phyloP scores from a whole-genome alignment of 2,113 vertebrate species.

The Misgurnus mizolepis region DNA sequence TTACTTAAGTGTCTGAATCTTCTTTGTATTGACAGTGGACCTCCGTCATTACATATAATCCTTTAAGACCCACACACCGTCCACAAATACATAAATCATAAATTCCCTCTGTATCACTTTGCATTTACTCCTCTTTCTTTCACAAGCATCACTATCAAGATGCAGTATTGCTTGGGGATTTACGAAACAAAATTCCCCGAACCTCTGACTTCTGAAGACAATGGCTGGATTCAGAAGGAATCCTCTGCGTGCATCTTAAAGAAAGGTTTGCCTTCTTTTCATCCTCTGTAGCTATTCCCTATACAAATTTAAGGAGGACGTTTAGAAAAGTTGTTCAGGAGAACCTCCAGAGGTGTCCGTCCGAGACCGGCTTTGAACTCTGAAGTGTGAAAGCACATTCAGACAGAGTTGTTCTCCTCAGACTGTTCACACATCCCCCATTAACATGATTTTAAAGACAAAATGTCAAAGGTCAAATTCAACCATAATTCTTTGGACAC shows the following conservation, averaged over 20 bases:
- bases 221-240: constrained; percentile 59
- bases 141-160: constrained; percentile 60
- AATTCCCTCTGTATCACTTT: background rate
- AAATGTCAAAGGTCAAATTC: constrained; percentile 39
- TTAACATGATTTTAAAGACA: constrained; percentile 35
- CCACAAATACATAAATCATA: constrained; percentile 5
- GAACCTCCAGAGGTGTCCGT: background rate
- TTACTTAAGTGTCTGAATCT: background rate
- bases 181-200: constrained; percentile 55
- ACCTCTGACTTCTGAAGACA: constrained; percentile 65
- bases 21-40: background rate
- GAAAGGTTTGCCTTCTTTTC: constrained; percentile 52
- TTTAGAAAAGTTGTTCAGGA: background rate
- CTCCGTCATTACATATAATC: background rate
- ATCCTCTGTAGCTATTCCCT: constrained; percentile 57
- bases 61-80: background rate
- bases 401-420: constrained; percentile 22
- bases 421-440: constrained; percentile 24
- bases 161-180: constrained; percentile 42
- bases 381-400: constrained; percentile 37
- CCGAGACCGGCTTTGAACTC: constrained; percentile 44
- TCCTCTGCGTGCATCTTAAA: constrained; percentile 61
- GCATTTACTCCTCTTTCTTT: background rate
- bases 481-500: constrained; percentile 14
- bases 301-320: constrained; percentile 45